Percentiles rank a stretch among this genome's conserved stretches.
These are phyloP conservation scores for Rhinatrema bivittatum DNA, from an alignment of 2,797 vertebrate genomes.

Conservation along the genomic window DNA sequence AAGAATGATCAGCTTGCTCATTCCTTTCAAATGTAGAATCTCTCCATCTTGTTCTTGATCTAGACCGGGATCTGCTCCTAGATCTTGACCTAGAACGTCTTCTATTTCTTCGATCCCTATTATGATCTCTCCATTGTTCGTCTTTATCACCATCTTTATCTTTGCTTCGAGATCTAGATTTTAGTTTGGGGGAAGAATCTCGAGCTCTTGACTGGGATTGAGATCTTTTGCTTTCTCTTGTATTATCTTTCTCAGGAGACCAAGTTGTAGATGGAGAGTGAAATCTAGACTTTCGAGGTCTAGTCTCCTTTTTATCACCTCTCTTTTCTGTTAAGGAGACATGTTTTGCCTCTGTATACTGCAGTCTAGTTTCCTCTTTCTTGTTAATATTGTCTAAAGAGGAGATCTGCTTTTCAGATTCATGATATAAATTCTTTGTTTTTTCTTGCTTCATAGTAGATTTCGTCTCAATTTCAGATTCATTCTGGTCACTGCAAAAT, in stretches of 20 bases:
- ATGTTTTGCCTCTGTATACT: slow-evolving; percentile 14
- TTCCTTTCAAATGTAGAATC: slow-evolving; percentile 51
- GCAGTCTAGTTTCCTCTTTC: slow-evolving; percentile 33
- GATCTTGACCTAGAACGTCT: slow-evolving; percentile 69
- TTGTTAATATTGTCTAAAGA: slow-evolving; percentile 27
- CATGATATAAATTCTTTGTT: slow-evolving; percentile 18
- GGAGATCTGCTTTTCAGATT: slow-evolving; percentile 18
- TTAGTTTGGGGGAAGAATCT: slow-evolving; percentile 54
- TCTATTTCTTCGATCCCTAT: slow-evolving; percentile 56
- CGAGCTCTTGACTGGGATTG: slow-evolving; percentile 40
- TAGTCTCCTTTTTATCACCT: slow-evolving; percentile 65
- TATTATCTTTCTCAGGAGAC: slow-evolving; percentile 71
- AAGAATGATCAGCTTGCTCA: slow-evolving; percentile 67
- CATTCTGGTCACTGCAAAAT: slow-evolving; percentile 66
- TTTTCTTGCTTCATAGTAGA: slow-evolving; percentile 23
- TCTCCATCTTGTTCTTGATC: slow-evolving; percentile 60
- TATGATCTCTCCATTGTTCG: slow-evolving; percentile 56
- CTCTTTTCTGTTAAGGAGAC: slow-evolving; percentile 26
- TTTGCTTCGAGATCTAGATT: slow-evolving; percentile 66
- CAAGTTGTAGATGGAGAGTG: slow-evolving; percentile 88
- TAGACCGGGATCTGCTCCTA: slow-evolving; percentile 71
- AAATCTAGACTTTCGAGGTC: slow-evolving; percentile 82
- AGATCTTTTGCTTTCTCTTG: slow-evolving; percentile 51
- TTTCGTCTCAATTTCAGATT: slow-evolving; percentile 42
- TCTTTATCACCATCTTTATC: slow-evolving; percentile 58